Percentiles rank a stretch among this genome's conserved stretches.
phyloP scores from a whole-genome alignment of 2,113 vertebrate genomes.

The Triplophysa dalaica region DNA sequence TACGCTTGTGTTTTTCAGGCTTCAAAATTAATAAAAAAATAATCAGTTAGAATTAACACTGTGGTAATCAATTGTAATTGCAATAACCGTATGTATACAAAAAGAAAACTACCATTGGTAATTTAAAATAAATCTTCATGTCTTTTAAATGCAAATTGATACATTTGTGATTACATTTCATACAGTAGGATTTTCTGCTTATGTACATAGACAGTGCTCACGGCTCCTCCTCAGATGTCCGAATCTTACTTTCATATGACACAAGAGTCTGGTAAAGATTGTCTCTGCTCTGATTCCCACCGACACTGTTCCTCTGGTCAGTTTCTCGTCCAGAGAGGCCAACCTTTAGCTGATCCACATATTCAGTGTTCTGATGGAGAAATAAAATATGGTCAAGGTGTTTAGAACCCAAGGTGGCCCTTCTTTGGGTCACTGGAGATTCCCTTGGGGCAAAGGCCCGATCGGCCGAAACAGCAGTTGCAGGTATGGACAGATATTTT shows the following conservation, averaged over 20 bases:
- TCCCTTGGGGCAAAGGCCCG: slow-evolving; percentile 57
- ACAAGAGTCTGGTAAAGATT: slow-evolving; percentile 60
- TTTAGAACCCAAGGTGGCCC: slow-evolving; percentile 59
- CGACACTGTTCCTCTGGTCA: slow-evolving; percentile 37
- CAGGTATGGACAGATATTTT: slow-evolving; percentile 67
- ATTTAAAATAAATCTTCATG: not conserved
- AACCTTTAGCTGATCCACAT: slow-evolving; percentile 60
- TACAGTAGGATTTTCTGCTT: not conserved
- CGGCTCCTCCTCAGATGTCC: slow-evolving; percentile 28
- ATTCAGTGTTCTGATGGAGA: slow-evolving; percentile 69
- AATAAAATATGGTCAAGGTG: slow-evolving; percentile 69
- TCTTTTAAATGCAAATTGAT: not conserved
- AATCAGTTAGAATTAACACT: not conserved
- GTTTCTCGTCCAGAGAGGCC: slow-evolving; percentile 34
- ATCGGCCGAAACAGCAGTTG: slow-evolving; percentile 58
- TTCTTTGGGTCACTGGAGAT: slow-evolving; percentile 54
- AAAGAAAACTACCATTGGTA: not conserved
- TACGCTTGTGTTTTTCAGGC: too few relatives aligned
- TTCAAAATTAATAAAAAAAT: not conserved
- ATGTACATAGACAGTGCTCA: slow-evolving; percentile 8
- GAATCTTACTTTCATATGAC: slow-evolving; percentile 57
- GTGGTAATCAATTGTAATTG: not conserved
- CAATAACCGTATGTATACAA: not conserved
- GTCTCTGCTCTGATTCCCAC: slow-evolving; percentile 57
- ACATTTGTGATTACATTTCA: not conserved